phyloP scores from a whole-genome alignment of 1,140 invertebrate species.

The Steinernema feltiae region DNA sequence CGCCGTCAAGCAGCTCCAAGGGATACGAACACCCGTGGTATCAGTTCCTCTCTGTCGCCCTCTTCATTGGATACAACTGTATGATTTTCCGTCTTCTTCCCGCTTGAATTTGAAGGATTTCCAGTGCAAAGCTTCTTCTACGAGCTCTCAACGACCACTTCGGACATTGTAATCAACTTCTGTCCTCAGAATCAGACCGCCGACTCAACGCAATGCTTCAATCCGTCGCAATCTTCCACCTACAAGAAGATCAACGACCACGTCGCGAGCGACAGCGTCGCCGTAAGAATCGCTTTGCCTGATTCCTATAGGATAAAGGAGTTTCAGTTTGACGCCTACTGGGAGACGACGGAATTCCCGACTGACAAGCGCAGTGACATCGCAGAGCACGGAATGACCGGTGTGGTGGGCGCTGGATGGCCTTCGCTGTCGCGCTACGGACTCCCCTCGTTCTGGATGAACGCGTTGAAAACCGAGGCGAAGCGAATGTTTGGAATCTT shows the following conservation, averaged over 20 bases:
- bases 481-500: not conserved
- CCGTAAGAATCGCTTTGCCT: too few species aligned
- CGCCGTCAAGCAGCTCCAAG: not conserved
- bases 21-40: not conserved
- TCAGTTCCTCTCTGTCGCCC: not conserved
- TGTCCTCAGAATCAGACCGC: not conserved
- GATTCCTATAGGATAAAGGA: too few species aligned
- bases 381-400: not conserved
- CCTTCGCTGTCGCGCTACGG: not conserved
- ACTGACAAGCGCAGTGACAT: not conserved
- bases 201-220: too few species aligned
- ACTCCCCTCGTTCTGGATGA: not conserved
- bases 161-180: not conserved
- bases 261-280: too few species aligned
- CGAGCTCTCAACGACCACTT: not conserved
- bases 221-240: too few species aligned
- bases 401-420: not conserved
- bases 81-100: not conserved
- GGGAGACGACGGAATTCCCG: not conserved
- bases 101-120: not conserved
- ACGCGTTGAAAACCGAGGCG: not conserved
- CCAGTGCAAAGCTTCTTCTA: conserved; percentile 1
- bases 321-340: not conserved
- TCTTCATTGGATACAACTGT: not conserved
- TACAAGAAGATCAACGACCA: too few species aligned